Evolutionary conservation across 53 echinoderm and acorn worm species (phyloP).

Genomic region (Echinometra lucunter): DNA sequence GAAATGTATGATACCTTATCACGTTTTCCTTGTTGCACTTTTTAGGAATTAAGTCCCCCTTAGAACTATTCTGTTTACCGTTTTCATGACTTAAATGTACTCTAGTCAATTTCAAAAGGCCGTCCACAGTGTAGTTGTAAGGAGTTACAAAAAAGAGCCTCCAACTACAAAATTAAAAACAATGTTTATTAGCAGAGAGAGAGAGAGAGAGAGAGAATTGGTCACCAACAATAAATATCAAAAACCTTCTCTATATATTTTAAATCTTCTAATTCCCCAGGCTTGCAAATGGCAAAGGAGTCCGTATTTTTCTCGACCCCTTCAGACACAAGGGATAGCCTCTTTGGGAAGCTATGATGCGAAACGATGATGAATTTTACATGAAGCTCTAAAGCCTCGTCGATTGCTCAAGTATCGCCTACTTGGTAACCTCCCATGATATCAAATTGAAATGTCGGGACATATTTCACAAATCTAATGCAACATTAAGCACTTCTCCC

Average conservation of each 20-base stretch:
- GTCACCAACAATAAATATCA: no score
- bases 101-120: background rate
- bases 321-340: background rate
- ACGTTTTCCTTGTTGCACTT: no score
- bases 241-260: background rate
- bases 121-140: background rate
- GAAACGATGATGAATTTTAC: conserved; percentile 43
- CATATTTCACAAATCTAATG: conserved; percentile 13
- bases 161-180: background rate
- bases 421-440: background rate
- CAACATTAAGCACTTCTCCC: background rate
- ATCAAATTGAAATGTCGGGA: conserved; percentile 28
- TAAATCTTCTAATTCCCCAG: background rate
- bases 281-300: background rate
- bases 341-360: conserved; percentile 16
- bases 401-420: background rate
- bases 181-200: no score
- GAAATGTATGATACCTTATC: no score
- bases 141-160: background rate
- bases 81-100: background rate
- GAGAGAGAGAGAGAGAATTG: no score
- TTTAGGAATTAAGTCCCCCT: no score
- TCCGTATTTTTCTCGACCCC: conserved; percentile 16
- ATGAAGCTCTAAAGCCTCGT: background rate
- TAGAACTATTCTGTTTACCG: background rate